Evolutionary conservation across 2,888 invertebrate genomes (phyloP).

Genomic region (Aporophyla nigra): DNA sequence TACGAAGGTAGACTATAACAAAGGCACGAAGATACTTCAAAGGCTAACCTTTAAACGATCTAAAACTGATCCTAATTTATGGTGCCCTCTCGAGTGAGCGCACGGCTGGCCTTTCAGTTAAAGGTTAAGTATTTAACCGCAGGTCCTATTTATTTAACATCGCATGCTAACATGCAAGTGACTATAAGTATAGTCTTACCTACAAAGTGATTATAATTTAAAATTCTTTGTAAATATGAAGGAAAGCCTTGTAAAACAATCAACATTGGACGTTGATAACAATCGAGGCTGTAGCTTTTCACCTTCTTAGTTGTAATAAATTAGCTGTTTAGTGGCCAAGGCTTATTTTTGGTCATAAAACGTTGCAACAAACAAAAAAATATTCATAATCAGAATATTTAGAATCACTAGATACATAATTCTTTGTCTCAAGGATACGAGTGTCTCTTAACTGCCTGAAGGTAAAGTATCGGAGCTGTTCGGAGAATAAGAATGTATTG

Average conservation of each 20-base stretch:
- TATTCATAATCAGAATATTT: constrained; percentile 4
- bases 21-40: constrained; percentile 29
- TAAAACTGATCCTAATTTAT: constrained; percentile 56
- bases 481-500: constrained; percentile 59
- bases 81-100: constrained; percentile 49
- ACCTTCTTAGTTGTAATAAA: constrained; percentile 59
- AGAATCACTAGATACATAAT: constrained; percentile 13
- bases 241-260: constrained; percentile 57
- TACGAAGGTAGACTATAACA: constrained; percentile 17
- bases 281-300: constrained; percentile 59
- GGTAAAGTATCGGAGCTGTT: constrained; percentile 39
- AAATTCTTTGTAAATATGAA: constrained; percentile 41
- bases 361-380: constrained; percentile 31
- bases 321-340: constrained; percentile 45
- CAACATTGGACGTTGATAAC: constrained; percentile 51
- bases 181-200: background rate
- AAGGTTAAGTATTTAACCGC: constrained; percentile 58
- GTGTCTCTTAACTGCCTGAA: constrained; percentile 30
- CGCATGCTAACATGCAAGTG: constrained; percentile 10
- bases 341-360: constrained; percentile 29
- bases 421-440: constrained; percentile 20
- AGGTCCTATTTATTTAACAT: constrained; percentile 40
- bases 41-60: constrained; percentile 55
- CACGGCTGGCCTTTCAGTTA: constrained; percentile 61
- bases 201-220: constrained; percentile 21